Evolutionary conservation across 2,888 invertebrate species (phyloP), one percentile per base, ranked within the genome.

Genomic region (Philonicus albiceps): DNA sequence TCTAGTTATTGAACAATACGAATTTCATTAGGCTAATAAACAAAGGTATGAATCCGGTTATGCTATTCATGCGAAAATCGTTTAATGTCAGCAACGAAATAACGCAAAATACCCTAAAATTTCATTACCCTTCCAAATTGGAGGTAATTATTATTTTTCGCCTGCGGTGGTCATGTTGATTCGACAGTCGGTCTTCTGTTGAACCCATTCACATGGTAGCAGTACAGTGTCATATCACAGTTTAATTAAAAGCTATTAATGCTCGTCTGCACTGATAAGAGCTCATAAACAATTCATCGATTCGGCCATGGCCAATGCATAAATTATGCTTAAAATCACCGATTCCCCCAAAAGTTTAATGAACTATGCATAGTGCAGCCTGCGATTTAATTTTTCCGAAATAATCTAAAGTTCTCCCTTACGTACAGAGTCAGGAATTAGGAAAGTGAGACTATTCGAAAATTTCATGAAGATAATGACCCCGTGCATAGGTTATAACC

Each of bases 241-340:
- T 76, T 76, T 76, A 76, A 76, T 76, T 76, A 76, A 76, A 76
- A 76, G 19, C 76, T 40, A 76, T 76, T 76, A 76, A 76, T 76
- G 76, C 11, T 43, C 22, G 27, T 40, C 43, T 76, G 27, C 22
- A 13, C 22, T 40, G 76, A 76, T 76, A 76, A 76, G 19, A 37
- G 40, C 40, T 76, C 37, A 76, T 76, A 76, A 37, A 76, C 40
- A 76, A 76, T 76, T 6, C 76, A 76, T 76, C 19, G 76, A 76
- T 76, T 37, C 40, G 6, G 27, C 34, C 75, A 13, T 49, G 49
- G 76, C 11, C 40, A 76, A 76, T 40, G 27, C 76, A 40, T 76
- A 76, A 76, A 37, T 76, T 76, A 40, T 76, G 27, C 16, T 13
- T 22, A n/a, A 19, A 76, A 40, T 76, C 40, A 40, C 13, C 37